Evolutionary conservation across 2,888 invertebrate genomes (phyloP).

Genomic region (Catocala sponsa): DNA sequence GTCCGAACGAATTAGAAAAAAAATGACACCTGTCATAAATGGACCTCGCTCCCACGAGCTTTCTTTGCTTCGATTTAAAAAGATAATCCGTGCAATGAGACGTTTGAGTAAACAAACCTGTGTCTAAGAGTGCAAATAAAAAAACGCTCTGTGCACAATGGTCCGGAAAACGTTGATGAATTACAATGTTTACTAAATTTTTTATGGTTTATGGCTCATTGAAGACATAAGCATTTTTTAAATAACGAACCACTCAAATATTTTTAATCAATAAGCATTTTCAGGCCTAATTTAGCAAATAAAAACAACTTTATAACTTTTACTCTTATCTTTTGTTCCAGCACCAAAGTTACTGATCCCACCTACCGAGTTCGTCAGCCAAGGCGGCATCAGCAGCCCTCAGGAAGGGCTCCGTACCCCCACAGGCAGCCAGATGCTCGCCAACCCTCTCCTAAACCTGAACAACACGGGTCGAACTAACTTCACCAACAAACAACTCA

Average conservation of each 20-base stretch:
- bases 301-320: too few relatives aligned
- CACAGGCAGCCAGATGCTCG: slow-evolving; percentile 81
- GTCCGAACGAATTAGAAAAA: slow-evolving; percentile 60
- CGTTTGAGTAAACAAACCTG: slow-evolving; percentile 67
- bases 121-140: slow-evolving; percentile 40
- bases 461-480: slow-evolving; percentile 98
- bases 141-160: slow-evolving; percentile 31
- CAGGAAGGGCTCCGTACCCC: slow-evolving; percentile 83
- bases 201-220: slow-evolving; percentile 17
- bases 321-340: slow-evolving; percentile 73
- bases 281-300: too few relatives aligned
- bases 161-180: slow-evolving; percentile 34
- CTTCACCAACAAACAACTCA: slow-evolving; percentile 99
- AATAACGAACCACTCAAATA: too few relatives aligned
- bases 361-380: slow-evolving; percentile 82
- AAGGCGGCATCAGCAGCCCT: slow-evolving; percentile 83
- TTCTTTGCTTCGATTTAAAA: slow-evolving; percentile 52
- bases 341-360: slow-evolving; percentile 90
- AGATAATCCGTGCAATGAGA: slow-evolving; percentile 62
- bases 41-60: slow-evolving; percentile 67
- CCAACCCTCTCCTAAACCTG: slow-evolving; percentile 82
- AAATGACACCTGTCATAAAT: slow-evolving; percentile 78
- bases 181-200: slow-evolving; percentile 35
- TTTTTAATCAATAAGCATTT: too few relatives aligned
- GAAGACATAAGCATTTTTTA: background rate